phyloP scores from a whole-genome alignment of 1,140 invertebrate species.

The Anoplophora glabripennis region DNA sequence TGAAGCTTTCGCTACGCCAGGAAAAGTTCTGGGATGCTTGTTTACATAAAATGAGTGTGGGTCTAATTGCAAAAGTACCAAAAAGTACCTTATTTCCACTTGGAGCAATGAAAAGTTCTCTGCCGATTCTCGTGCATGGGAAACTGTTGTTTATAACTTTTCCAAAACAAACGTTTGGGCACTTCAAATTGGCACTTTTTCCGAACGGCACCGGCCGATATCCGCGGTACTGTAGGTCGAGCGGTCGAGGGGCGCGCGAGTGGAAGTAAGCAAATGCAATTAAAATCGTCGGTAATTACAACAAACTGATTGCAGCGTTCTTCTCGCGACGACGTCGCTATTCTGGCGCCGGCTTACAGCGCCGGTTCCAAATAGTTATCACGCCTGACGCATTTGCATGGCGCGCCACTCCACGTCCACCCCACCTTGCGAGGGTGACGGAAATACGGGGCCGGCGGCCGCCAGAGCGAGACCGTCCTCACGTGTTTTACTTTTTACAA shows the following conservation, averaged over 20 bases:
- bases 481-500: constrained; percentile 38
- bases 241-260: neutral
- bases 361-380: constrained; percentile 46
- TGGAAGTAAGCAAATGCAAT: constrained; percentile 13
- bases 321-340: constrained; percentile 42
- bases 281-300: constrained; percentile 39
- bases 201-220: no score
- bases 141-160: no score
- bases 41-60: no score
- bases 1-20: no score
- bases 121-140: no score
- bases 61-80: no score
- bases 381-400: constrained; percentile 49
- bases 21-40: no score
- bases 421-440: constrained; percentile 36
- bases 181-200: no score
- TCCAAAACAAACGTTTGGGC: no score
- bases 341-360: constrained; percentile 44
- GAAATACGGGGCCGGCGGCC: constrained; percentile 20
- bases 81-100: no score
- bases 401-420: constrained; percentile 37
- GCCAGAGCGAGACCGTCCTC: constrained; percentile 24
- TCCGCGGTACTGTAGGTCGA: no score
- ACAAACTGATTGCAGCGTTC: constrained; percentile 42
- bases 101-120: no score